Evolutionary conservation across 2,888 invertebrate species (phyloP).

Genomic region (Caenorhabditis sp.): DNA sequence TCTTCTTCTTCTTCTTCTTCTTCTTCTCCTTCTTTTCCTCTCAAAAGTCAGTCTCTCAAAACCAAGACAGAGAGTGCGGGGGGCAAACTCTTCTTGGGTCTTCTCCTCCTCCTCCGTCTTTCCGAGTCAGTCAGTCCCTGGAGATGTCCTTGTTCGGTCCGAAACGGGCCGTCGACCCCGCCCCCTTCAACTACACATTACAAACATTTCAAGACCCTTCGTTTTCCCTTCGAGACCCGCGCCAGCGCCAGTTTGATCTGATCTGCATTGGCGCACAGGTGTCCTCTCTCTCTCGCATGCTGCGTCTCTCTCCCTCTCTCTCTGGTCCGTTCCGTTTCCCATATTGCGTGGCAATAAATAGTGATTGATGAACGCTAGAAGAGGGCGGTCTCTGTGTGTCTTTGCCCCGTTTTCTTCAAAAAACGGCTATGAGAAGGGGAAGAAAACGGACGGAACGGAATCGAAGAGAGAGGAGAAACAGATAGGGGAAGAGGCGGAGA

Average conservation of each 20-base stretch:
- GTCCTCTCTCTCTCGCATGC: background rate
- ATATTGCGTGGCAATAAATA: constrained; percentile 52
- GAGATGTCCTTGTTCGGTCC: too few relatives aligned
- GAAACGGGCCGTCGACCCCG: background rate
- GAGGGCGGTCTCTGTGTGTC: constrained; percentile 36
- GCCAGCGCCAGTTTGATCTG: too few relatives aligned
- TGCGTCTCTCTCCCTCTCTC: constrained; percentile 10
- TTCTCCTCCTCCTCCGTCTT: too few relatives aligned
- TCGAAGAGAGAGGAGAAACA: background rate
- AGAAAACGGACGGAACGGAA: too few relatives aligned
- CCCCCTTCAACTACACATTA: constrained; percentile 3
- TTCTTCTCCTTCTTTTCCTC: constrained; percentile 35
- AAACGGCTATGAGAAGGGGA: too few relatives aligned
- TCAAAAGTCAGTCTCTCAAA: constrained; percentile 42
- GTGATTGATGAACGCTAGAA: constrained; percentile 58
- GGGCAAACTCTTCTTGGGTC: too few relatives aligned
- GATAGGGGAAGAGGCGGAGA: constrained; percentile 24
- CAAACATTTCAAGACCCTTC: constrained; percentile 6
- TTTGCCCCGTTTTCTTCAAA: too few relatives aligned
- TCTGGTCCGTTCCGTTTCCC: constrained; percentile 1
- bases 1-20: constrained; percentile 14
- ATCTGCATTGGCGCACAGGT: background rate
- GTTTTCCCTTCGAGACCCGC: background rate
- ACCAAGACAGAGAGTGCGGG: constrained; percentile 26
- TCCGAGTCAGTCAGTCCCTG: too few relatives aligned